Conservation (phyloP, 37 sponge, comb jelly and placozoan species). For the Beroe forskalii region DNA sequence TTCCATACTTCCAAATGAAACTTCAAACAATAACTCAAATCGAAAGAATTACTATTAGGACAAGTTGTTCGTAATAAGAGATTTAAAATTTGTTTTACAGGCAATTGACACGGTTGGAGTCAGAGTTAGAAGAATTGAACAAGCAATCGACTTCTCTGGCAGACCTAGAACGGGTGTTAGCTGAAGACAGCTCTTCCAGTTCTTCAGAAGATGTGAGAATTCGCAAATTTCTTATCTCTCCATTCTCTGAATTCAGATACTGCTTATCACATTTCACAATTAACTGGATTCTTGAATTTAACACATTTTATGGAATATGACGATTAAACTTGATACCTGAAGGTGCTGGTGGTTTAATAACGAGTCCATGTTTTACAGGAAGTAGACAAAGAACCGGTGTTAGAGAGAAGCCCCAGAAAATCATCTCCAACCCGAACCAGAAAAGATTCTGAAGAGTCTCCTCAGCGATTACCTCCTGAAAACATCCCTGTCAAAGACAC, state of each 20-base stretch:
- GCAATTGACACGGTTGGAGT: background rate
- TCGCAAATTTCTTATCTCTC: too few relatives aligned
- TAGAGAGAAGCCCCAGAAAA: background rate
- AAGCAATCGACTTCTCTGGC: constrained; percentile 9
- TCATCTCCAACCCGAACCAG: background rate
- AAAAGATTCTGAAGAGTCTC: background rate
- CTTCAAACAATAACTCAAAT: too few relatives aligned
- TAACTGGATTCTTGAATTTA: too few relatives aligned
- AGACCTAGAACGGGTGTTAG: background rate
- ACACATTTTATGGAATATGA: background rate
- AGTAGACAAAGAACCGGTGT: background rate
- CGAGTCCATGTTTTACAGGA: too few relatives aligned
- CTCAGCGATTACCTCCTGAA: background rate
- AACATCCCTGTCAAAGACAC: background rate
- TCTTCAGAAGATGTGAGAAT: background rate
- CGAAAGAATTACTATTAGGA: too few relatives aligned
- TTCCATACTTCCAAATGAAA: too few relatives aligned
- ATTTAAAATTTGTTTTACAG: too few relatives aligned
- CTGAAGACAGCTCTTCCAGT: background rate
- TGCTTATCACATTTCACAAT: too few relatives aligned
- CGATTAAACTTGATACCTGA: too few relatives aligned
- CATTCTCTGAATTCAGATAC: too few relatives aligned
- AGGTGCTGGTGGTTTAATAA: too few relatives aligned
- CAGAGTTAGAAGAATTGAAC: constrained; percentile 27
- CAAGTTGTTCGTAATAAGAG: too few relatives aligned